phyloP scores from a whole-genome alignment of 2,797 vertebrate genomes.

The Cirrhinus mrigala region DNA sequence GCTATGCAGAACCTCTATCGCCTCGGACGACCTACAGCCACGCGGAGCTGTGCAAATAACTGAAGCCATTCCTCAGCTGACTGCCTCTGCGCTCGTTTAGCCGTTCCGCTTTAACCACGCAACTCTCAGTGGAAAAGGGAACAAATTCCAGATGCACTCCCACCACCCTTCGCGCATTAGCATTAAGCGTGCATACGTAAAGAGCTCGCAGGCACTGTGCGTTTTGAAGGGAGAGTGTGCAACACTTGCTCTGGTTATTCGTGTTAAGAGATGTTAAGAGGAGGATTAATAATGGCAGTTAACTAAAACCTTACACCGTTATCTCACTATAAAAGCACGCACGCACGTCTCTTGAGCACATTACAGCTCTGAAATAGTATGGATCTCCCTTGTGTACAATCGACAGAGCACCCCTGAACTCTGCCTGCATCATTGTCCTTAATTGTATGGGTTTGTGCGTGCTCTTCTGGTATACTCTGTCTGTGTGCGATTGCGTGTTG shows the following conservation, averaged over 20 bases:
- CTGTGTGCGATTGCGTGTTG: constrained; percentile 4
- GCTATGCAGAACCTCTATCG: not conserved
- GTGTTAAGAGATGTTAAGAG: constrained; percentile 44
- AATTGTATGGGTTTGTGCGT: constrained; percentile 31
- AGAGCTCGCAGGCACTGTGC: constrained; percentile 25
- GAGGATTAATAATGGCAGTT: constrained; percentile 43
- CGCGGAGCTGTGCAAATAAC: not conserved
- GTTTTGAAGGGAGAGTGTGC: constrained; percentile 11
- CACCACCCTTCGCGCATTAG: not conserved
- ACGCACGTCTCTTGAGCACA: not conserved
- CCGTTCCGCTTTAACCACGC: not conserved
- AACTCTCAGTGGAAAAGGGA: constrained; percentile 31
- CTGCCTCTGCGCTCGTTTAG: not conserved
- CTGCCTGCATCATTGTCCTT: constrained; percentile 29
- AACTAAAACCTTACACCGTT: constrained; percentile 24
- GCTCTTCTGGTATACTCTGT: constrained; percentile 12
- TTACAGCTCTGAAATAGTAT: constrained; percentile 2
- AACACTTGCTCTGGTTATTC: constrained; percentile 25
- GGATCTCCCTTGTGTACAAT: not conserved
- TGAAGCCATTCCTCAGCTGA: constrained; percentile 19
- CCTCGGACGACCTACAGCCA: not conserved
- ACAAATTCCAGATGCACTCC: constrained; percentile 33
- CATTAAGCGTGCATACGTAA: constrained; percentile 17
- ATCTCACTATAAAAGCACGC: not conserved
- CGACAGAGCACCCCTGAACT: constrained; percentile 20